Percentiles rank a stretch among this genome's conserved stretches.
Evolutionary conservation across 2,797 vertebrate genomes (phyloP).

Genomic region (Forpus xanthops): DNA sequence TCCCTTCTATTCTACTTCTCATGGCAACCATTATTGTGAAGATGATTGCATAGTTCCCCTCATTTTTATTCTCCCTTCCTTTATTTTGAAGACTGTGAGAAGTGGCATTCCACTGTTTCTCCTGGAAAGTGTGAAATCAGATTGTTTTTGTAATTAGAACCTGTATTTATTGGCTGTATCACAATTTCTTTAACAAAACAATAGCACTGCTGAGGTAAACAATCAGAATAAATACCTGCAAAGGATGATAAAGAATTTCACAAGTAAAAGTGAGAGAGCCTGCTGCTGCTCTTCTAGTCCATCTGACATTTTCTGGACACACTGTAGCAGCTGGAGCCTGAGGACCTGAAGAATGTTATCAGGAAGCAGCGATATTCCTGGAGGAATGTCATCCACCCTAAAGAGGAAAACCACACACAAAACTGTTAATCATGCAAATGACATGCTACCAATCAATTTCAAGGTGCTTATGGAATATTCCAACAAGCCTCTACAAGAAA

Average conservation of each 20-base stretch:
- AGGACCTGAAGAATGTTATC: slow-evolving; percentile 97
- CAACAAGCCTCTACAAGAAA: background rate
- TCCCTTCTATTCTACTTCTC: background rate
- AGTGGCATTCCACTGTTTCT: background rate
- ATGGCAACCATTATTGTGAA: background rate
- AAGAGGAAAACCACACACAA: background rate
- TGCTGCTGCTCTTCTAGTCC: slow-evolving; percentile 94
- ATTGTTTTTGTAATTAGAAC: background rate
- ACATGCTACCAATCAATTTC: background rate
- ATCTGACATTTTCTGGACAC: slow-evolving; percentile 94
- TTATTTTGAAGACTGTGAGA: background rate
- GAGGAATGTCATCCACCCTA: slow-evolving; percentile 92
- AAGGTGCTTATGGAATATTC: background rate
- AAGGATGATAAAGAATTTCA: slow-evolving; percentile 95
- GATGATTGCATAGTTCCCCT: background rate
- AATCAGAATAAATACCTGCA: slow-evolving; percentile 84
- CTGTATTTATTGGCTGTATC: background rate
- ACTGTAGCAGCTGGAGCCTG: slow-evolving; percentile 91
- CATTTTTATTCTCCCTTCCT: background rate
- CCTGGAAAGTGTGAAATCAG: background rate
- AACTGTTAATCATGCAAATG: background rate
- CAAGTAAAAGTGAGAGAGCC: slow-evolving; percentile 87
- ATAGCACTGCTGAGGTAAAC: background rate
- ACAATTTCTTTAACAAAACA: background rate
- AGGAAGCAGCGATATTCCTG: slow-evolving; percentile 92